Base-by-base conservation (phyloP, 2,797 vertebrate genomes). In the Gallinago solitaria region DNA sequence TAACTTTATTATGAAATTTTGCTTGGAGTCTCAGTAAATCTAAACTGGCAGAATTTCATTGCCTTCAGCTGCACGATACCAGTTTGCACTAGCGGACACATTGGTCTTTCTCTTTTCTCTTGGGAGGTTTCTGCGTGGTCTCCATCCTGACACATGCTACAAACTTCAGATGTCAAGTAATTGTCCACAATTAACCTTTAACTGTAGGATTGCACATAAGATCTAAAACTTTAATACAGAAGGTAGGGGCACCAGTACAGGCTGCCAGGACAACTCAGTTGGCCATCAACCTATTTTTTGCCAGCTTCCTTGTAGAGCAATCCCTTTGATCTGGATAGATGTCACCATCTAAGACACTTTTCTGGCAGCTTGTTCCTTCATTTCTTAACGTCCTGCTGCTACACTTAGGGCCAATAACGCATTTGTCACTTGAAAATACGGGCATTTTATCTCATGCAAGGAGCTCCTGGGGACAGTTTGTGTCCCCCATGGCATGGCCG, bases 401-500 rank as follows among this genome's bases (percentile, higher is more conserved):
- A 19, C 16, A 6, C 25, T 9, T 8, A 16, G 25, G 70, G 35
- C 35, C 64, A 65, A 4, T 0, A n/a, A 54, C 0, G 3, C 51
- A 11, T 54, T 28, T 25, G 17, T 39, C 81, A 77, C 65, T 33
- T 16, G 47, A 13, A 39, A 60, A 54, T 7, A 9, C 1, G 0
- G 48, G 39, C 21, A 30, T 9, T 35, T 59, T 33, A 10, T n/a
- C 41, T 56, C 27, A 0, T 2, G 30, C 37, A 41, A 10, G 39
- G 4, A 77, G 35, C 60, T 82, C 41, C 70, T 17, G 69, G 64
- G 68, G 27, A 3, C 54, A 28, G 16, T 61, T 7, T 2, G 14
- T 4, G 14, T 10, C 32, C 39, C 16, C 41, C 23, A 2, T 3
- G 23, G 47, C 14, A 5, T 0, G 4, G n/a, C n/a, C 4, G 8